Evolutionary conservation across 2,888 invertebrate species (phyloP).

Genomic region (Hipparchia semele): DNA sequence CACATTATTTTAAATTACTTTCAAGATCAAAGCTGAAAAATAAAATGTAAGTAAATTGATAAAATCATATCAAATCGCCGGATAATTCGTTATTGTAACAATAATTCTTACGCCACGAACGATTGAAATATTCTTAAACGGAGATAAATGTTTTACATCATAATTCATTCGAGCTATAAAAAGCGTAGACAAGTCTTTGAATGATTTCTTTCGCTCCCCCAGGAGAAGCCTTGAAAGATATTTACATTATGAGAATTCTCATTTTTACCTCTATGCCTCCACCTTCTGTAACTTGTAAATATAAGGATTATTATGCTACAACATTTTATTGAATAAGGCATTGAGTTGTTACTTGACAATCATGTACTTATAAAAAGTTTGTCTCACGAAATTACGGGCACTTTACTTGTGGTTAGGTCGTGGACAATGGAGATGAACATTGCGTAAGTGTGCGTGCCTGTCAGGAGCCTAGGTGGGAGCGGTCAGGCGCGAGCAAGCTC

Average conservation of each 20-base stretch:
- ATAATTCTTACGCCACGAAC: conserved; percentile 22
- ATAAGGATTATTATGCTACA: neutral
- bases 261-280: conserved; percentile 10
- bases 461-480: too few relatives aligned
- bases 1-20: neutral
- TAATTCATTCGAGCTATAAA: conserved; percentile 74
- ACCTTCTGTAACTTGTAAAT: neutral
- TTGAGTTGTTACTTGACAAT: too few relatives aligned
- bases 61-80: neutral
- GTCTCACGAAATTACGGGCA: too few relatives aligned
- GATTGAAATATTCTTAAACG: conserved; percentile 57
- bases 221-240: conserved; percentile 32
- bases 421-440: too few relatives aligned
- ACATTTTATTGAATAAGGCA: too few relatives aligned
- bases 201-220: conserved; percentile 34
- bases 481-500: too few relatives aligned
- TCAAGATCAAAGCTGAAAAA: neutral
- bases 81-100: conserved; percentile 44
- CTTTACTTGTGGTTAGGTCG: too few relatives aligned
- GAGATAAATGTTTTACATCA: conserved; percentile 77
- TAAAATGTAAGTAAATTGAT: neutral
- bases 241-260: conserved; percentile 26
- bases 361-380: too few relatives aligned
- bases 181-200: conserved; percentile 54
- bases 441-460: too few relatives aligned